Conservation (phyloP, 1,140 invertebrate genomes). For the Drosophila tsacasi region DNA sequence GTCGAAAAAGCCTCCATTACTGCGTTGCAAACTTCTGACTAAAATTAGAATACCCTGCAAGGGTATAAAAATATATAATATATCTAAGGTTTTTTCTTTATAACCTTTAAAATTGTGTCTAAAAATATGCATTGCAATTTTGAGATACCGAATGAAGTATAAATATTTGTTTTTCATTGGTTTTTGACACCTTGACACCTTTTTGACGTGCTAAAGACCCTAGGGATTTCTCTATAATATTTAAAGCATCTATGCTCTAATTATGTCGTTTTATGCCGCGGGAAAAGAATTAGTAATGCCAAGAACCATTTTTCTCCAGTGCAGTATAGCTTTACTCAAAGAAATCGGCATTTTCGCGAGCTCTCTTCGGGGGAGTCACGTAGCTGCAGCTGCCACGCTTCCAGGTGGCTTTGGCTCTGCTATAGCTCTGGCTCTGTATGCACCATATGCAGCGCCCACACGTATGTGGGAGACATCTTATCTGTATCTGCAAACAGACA, state of each 20-base stretch:
- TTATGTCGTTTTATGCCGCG: too few species aligned
- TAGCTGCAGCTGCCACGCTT: constrained; percentile 57
- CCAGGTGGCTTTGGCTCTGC: constrained; percentile 46
- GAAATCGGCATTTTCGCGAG: constrained; percentile 66
- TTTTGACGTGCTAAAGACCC: too few species aligned
- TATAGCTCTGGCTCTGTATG: constrained; percentile 27
- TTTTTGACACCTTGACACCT: too few species aligned
- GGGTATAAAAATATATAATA: too few species aligned
- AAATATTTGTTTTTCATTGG: too few species aligned
- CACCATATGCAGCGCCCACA: constrained; percentile 58
- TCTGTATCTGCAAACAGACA: constrained; percentile 76
- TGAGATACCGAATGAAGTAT: too few species aligned
- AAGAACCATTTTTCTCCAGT: neutral
- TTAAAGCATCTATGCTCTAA: neutral
- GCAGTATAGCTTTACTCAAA: constrained; percentile 48
- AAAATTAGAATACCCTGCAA: too few species aligned
- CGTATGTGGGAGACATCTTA: constrained; percentile 40
- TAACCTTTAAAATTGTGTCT: too few species aligned
- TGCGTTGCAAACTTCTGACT: too few species aligned
- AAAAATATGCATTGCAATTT: too few species aligned
- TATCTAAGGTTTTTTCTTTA: too few species aligned
- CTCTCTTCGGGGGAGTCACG: constrained; percentile 59
- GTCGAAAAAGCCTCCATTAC: too few species aligned
- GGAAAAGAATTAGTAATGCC: neutral
- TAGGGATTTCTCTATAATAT: neutral